Evolutionary conservation across 2,888 invertebrate species (phyloP).

Genomic region (Drosophila setosimentum): DNA sequence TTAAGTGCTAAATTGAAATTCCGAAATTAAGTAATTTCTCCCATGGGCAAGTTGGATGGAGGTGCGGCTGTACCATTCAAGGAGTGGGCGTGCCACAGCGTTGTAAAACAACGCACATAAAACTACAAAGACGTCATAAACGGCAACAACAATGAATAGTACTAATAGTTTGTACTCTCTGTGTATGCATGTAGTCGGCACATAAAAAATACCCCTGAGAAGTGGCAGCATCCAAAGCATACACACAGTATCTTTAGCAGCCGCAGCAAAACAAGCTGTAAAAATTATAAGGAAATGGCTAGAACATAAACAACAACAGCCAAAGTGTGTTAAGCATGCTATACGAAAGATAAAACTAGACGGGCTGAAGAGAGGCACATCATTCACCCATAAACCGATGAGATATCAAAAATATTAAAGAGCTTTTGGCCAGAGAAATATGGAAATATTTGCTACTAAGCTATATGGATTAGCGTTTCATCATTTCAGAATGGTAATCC

Average conservation of each 20-base stretch:
- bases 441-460: neutral
- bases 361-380: constrained; percentile 45
- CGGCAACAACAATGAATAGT: constrained; percentile 63
- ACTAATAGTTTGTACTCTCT: constrained; percentile 63
- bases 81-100: constrained; percentile 53
- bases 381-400: constrained; percentile 52
- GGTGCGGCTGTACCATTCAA: constrained; percentile 21
- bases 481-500: neutral
- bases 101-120: constrained; percentile 67
- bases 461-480: neutral
- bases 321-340: constrained; percentile 44
- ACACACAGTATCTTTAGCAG: constrained; percentile 38
- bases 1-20: constrained; percentile 81
- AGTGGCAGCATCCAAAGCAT: constrained; percentile 27
- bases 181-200: constrained; percentile 27
- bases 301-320: constrained; percentile 53
- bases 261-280: constrained; percentile 71
- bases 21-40: constrained; percentile 80
- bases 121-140: constrained; percentile 59
- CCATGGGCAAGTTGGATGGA: constrained; percentile 60
- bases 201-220: constrained; percentile 48
- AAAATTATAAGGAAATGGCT: constrained; percentile 74
- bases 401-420: constrained; percentile 14
- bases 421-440: constrained; percentile 5
- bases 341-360: constrained; percentile 36